Evolutionary conservation across 2,113 vertebrate species (phyloP).

Genomic region (Hippotragus niger): DNA sequence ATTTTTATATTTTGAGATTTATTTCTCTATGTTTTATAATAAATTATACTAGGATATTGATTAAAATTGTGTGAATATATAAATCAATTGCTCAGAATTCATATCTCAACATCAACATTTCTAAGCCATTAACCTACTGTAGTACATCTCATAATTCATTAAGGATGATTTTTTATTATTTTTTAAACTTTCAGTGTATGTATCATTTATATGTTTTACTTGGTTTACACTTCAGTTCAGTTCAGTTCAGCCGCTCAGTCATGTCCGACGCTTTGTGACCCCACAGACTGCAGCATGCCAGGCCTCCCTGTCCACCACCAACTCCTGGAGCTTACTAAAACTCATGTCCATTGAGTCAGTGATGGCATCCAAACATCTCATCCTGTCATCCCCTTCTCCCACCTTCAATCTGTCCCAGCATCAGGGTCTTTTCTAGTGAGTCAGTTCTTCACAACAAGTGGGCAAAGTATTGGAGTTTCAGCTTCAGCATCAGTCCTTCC

Average conservation of each 20-base stretch:
- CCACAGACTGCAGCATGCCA: not conserved
- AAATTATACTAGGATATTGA: not conserved
- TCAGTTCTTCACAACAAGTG: not conserved
- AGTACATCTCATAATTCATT: not conserved
- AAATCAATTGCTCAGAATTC: not conserved
- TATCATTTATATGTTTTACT: not conserved
- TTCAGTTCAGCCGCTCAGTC: not conserved
- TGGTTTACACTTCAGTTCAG: not conserved
- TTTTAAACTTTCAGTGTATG: not conserved
- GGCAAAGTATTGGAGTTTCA: not conserved
- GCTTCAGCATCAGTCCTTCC: not conserved
- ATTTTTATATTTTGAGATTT: not conserved
- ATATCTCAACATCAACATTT: not conserved
- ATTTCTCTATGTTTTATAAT: not conserved
- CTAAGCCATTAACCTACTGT: not conserved
- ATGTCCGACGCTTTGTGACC: not conserved
- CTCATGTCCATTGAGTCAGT: not conserved
- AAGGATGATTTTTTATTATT: not conserved
- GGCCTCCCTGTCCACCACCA: not conserved
- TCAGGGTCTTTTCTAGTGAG: not conserved
- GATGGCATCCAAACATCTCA: not conserved
- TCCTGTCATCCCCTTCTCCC: not conserved
- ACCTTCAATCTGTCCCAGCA: not conserved
- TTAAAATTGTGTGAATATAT: not conserved
- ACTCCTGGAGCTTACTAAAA: not conserved